Evolutionary conservation across 2,797 vertebrate species (phyloP).

Genomic region (Lepilemur septentrionalis): DNA sequence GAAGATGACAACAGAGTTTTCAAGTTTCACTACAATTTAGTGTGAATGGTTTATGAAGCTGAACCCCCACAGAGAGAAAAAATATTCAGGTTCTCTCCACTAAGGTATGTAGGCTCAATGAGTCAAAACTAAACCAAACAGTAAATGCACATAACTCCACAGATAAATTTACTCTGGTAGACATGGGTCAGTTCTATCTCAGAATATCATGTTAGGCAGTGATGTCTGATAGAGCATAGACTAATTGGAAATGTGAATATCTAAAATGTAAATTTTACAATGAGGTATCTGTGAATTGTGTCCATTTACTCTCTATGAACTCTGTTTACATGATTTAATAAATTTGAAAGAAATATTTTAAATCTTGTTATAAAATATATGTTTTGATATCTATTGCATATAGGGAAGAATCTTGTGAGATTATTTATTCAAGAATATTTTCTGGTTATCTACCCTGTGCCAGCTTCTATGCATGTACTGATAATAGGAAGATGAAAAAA

Average conservation of each 20-base stretch:
- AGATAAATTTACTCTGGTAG: not conserved
- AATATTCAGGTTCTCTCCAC: not conserved
- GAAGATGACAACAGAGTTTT: not conserved
- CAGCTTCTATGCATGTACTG: not conserved
- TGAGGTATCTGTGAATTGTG: not conserved
- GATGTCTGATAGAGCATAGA: not conserved
- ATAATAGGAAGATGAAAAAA: not conserved
- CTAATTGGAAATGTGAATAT: not conserved
- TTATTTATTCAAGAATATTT: constrained; percentile 30
- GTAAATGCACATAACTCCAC: not conserved
- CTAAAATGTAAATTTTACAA: not conserved
- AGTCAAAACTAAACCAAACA: not conserved
- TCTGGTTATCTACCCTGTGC: not conserved
- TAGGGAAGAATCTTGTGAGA: not conserved
- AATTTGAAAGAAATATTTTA: not conserved
- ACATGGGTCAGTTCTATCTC: not conserved
- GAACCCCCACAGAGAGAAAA: not conserved
- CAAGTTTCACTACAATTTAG: not conserved
- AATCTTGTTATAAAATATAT: not conserved
- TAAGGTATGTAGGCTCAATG: not conserved
- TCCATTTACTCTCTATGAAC: not conserved
- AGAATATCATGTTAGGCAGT: not conserved
- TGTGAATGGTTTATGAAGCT: not conserved
- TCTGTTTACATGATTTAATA: not conserved
- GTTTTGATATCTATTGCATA: not conserved